These are phyloP conservation scores for Drosophila novamexicana DNA, from an alignment of 1,140 invertebrate species.

Conservation along the genomic window DNA sequence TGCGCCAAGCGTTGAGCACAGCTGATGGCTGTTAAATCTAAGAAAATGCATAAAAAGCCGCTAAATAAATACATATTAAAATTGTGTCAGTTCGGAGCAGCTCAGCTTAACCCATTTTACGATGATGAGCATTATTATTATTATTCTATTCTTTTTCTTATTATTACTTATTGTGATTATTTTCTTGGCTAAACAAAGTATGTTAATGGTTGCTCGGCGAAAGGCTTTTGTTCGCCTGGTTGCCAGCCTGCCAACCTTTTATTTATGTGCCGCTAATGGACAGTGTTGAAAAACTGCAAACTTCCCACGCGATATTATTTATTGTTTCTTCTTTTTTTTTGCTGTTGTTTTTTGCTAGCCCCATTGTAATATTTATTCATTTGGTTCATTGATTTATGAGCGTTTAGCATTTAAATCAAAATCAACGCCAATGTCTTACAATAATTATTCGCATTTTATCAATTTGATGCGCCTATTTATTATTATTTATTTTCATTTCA, in stretches of 20 bases:
- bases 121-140: constrained; percentile 31
- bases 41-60: constrained; percentile 68
- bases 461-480: constrained; percentile 75
- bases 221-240: constrained; percentile 17
- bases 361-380: constrained; percentile 76
- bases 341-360: constrained; percentile 46
- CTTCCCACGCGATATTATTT: constrained; percentile 67
- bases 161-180: constrained; percentile 64
- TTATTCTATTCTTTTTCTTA: constrained; percentile 55
- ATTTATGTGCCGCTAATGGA: constrained; percentile 76
- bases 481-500: constrained; percentile 63
- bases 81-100: constrained; percentile 55
- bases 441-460: constrained; percentile 55
- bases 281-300: constrained; percentile 57
- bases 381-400: constrained; percentile 73
- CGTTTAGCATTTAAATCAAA: constrained; percentile 66
- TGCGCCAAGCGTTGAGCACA: background rate
- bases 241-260: constrained; percentile 39
- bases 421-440: constrained; percentile 51
- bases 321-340: constrained; percentile 58
- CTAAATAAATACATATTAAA: constrained; percentile 77
- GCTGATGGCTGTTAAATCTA: constrained; percentile 49
- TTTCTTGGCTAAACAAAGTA: constrained; percentile 66
- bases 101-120: constrained; percentile 68
- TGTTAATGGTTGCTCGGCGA: constrained; percentile 57